Conservation (phyloP, 2,113 vertebrate species). For the Rhinogobius similis region DNA sequence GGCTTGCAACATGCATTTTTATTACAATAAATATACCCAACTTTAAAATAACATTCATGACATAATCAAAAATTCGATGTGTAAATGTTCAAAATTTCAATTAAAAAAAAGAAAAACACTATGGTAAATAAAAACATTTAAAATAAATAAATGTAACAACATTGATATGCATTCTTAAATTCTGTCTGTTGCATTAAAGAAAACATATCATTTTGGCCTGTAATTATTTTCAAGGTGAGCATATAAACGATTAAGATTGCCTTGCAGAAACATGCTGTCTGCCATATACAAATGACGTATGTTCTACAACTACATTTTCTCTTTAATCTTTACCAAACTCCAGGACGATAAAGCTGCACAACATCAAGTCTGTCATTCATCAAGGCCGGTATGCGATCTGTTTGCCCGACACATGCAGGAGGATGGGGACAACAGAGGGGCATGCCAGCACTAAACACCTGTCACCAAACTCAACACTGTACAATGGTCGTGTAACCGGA, state of each 20-base stretch:
- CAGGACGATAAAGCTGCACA: not conserved
- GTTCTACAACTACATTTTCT: not conserved
- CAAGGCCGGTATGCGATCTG: constrained; percentile 19
- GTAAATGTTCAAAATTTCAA: too few species aligned
- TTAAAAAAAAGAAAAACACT: too few species aligned
- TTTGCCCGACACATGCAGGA: constrained; percentile 20
- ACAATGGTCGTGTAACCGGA: constrained; percentile 57
- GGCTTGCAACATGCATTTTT: not conserved
- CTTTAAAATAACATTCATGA: not conserved
- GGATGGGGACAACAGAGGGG: constrained; percentile 6
- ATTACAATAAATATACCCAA: not conserved
- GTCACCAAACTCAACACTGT: constrained; percentile 58
- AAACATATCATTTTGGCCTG: too few species aligned
- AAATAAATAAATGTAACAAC: too few species aligned
- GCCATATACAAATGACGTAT: not conserved
- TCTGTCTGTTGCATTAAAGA: too few species aligned
- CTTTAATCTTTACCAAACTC: not conserved
- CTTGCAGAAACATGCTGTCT: not conserved
- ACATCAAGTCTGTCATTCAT: constrained; percentile 20
- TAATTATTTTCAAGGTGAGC: too few species aligned
- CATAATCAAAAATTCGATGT: not conserved
- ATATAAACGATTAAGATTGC: not conserved
- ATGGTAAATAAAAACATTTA: too few species aligned
- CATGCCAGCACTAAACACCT: constrained; percentile 58
- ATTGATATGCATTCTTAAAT: too few species aligned